Conservation (phyloP, 2,888 invertebrate genomes). For the Limnephilus rhombicus region DNA sequence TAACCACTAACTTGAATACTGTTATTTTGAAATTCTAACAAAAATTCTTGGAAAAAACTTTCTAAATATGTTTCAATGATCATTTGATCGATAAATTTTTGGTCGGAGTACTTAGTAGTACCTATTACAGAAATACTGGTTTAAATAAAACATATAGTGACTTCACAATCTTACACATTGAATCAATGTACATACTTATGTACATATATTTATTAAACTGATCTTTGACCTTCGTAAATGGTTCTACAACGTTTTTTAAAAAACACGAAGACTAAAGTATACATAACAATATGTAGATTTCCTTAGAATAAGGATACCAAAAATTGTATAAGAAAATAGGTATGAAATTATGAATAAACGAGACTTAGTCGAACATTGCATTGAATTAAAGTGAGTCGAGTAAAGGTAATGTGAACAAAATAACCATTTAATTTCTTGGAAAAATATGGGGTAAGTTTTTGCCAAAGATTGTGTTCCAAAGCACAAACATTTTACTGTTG, state of each 20-base stretch:
- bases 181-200: slow-evolving; percentile 24
- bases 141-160: not conserved
- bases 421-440: slow-evolving; percentile 23
- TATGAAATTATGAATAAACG: slow-evolving; percentile 40
- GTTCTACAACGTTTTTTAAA: slow-evolving; percentile 37
- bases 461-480: slow-evolving; percentile 66
- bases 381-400: not conserved
- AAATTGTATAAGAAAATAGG: slow-evolving; percentile 31
- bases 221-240: slow-evolving; percentile 14
- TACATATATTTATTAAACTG: slow-evolving; percentile 30
- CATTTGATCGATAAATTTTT: not conserved
- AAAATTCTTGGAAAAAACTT: not conserved
- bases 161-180: not conserved
- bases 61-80: not conserved
- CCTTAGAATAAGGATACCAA: slow-evolving; percentile 58
- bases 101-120: not conserved
- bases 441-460: slow-evolving; percentile 46
- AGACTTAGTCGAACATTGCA: slow-evolving; percentile 6
- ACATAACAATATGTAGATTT: slow-evolving; percentile 49
- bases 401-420: not conserved
- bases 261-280: slow-evolving; percentile 54
- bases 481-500: slow-evolving; percentile 65
- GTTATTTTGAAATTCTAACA: not conserved
- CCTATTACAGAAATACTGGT: not conserved
- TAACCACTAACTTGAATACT: not conserved